Evolutionary conservation across 2,113 vertebrate genomes (phyloP), one percentile per base, ranked within the genome.

Genomic region (Butastur rufipennis): DNA sequence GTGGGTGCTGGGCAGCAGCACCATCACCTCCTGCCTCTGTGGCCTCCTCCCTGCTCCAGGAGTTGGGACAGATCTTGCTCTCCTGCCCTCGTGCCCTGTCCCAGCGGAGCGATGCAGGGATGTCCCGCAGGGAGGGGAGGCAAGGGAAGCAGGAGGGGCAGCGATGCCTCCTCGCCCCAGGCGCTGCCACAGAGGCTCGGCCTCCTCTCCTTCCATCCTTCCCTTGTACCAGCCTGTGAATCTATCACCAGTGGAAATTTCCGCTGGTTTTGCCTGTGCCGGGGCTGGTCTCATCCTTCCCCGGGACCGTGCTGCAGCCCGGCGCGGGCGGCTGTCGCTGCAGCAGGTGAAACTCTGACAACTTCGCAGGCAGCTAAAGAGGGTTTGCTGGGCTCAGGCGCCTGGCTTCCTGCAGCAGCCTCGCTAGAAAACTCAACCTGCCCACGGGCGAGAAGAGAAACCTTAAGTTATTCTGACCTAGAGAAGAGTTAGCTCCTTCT

Each of bases 311-410:
- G 7, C 52, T 42, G 71, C 67, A 11, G 40, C 40, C 29, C 1
- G 0, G 29, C 1, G 2, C 11, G 0, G 45, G 72, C 0, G 0
- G 72, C 59, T 65, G 53, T 31, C 29, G 27, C 72, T 78, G 84
- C 50, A 66, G 77, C 78, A 47, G 61, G 56, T 86, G 86, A 81
- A 88, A 90, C 67, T 87, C 74, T 58, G 63, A 75, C 58, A 77
- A 48, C 43, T 90, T 66, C 1, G 5, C 63, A 56, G 47, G 48
- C 70, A 45, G 58, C 82, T 52, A 6, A 29, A 22, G 27, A 77
- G 26, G 27, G 13, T 48, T 55, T 0, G 2, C 27, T 18, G 72
- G 63, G 72, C 59, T 83, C 42, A 4, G 82, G 50, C 6, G 1
- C 47, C 22, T 20, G 26, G 42, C 31, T 53, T 36, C 27, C 42